Conservation (phyloP, 2,113 vertebrate species). For the Aythya baeri region DNA sequence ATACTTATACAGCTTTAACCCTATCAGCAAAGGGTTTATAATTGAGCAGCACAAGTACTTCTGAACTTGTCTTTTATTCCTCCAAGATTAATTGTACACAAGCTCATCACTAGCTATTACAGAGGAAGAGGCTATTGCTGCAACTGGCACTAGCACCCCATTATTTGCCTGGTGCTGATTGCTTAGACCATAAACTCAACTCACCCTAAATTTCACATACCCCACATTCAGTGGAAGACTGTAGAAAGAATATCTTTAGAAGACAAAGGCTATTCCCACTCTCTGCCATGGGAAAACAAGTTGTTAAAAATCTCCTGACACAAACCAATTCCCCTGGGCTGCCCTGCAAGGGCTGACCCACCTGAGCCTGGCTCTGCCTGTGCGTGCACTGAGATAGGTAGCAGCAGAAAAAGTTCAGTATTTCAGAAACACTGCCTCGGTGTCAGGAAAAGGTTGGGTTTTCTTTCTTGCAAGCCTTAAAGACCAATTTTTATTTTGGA, state of each 20-base stretch:
- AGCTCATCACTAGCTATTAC: background rate
- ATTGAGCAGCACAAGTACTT: background rate
- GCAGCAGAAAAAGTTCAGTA: background rate
- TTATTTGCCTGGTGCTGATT: background rate
- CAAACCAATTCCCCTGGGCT: background rate
- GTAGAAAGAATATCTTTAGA: background rate
- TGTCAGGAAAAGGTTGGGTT: no score
- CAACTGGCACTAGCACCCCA: background rate
- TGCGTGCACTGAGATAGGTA: background rate
- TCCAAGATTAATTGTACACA: background rate
- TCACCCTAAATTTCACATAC: background rate
- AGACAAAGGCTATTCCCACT: background rate
- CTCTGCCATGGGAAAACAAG: background rate
- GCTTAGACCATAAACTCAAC: background rate
- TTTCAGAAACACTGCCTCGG: background rate
- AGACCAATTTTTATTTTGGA: background rate
- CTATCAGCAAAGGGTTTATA: background rate
- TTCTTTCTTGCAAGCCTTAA: background rate
- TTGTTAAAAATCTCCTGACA: background rate
- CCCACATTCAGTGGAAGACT: background rate
- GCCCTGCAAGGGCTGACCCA: background rate
- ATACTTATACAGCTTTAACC: background rate
- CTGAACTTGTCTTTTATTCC: background rate
- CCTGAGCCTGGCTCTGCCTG: no score
- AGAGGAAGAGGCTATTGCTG: background rate